Evolutionary conservation across 2,113 vertebrate genomes (phyloP).

Genomic region (Galeopterus variegatus): DNA sequence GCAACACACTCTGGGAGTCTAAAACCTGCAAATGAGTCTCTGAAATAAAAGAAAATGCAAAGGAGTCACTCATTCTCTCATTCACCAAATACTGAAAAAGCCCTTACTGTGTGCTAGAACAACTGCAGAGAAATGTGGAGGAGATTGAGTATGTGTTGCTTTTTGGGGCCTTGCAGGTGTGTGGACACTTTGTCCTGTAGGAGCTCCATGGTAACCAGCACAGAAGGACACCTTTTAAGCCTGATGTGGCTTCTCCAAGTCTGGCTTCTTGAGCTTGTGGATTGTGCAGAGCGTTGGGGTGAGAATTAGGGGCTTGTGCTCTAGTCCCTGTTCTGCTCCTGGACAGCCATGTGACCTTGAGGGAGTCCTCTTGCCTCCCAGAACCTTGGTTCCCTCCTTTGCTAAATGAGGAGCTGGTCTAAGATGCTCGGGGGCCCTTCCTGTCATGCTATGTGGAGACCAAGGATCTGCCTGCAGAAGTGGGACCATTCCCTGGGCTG

Average conservation of each 20-base stretch:
- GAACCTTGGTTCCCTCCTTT: background rate
- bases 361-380: background rate
- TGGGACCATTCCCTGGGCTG: background rate
- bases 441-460: background rate
- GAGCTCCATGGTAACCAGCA: background rate
- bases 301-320: background rate
- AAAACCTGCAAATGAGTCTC: background rate
- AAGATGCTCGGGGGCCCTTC: background rate
- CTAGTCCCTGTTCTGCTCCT: background rate
- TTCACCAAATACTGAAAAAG: background rate
- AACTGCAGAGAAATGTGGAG: background rate
- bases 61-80: background rate
- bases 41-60: slow-evolving; percentile 16
- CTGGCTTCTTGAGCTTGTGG: background rate
- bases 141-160: background rate
- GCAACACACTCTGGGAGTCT: background rate
- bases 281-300: background rate
- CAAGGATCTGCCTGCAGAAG: background rate
- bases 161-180: background rate
- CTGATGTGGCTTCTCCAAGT: background rate
- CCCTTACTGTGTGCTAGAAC: background rate
- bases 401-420: background rate
- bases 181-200: background rate
- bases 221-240: background rate
- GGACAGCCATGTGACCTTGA: background rate